phyloP scores from a whole-genome alignment of 2,797 vertebrate species.

The Taeniopygia guttata region DNA sequence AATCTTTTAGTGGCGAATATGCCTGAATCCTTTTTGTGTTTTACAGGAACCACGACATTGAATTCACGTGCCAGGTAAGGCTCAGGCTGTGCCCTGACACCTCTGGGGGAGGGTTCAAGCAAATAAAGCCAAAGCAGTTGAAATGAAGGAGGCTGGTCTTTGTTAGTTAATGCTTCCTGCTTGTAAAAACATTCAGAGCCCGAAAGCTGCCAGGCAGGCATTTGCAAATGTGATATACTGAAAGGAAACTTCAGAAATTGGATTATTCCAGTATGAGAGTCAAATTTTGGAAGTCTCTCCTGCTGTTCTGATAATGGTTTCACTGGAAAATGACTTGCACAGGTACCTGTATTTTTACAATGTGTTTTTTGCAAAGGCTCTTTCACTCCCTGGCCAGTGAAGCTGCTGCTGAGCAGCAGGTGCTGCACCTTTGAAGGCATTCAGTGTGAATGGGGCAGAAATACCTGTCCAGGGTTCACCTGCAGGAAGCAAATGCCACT shows the following conservation, averaged over 20 bases:
- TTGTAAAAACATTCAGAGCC: not conserved
- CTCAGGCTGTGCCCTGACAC: not conserved
- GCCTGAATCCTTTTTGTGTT: not conserved
- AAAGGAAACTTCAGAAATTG: not conserved
- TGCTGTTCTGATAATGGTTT: not conserved
- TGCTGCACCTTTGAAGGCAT: not conserved
- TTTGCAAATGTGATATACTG: not conserved
- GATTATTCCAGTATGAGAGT: not conserved
- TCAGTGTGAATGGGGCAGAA: not conserved
- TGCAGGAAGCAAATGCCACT: not conserved
- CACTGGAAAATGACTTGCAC: not conserved
- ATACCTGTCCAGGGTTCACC: not conserved
- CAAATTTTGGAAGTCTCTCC: not conserved
- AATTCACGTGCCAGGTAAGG: slow-evolving; percentile 67
- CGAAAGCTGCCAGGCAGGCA: not conserved
- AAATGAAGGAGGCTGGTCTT: not conserved
- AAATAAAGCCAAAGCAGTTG: not conserved
- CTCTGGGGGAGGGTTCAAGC: not conserved
- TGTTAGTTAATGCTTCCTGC: not conserved
- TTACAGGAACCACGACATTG: slow-evolving; percentile 70
- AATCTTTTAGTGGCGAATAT: not conserved
- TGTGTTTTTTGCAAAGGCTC: not conserved
- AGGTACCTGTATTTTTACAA: fast-evolving
- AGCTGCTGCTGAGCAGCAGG: not conserved
- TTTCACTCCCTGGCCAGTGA: not conserved